Evolutionary conservation across 2,888 invertebrate genomes (phyloP).

Genomic region (Hypselothyrea guttata): DNA sequence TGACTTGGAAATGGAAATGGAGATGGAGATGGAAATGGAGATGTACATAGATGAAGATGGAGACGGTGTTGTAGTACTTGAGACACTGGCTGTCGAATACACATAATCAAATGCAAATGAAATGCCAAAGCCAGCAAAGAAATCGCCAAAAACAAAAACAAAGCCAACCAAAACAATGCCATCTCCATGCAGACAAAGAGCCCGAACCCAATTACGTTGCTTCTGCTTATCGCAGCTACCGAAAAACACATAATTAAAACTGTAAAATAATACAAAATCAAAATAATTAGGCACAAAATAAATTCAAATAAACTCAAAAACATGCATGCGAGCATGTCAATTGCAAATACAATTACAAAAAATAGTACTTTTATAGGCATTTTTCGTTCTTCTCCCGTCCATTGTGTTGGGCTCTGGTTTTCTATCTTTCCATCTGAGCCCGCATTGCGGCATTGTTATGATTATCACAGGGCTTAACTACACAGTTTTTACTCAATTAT

Average conservation of each 20-base stretch:
- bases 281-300: constrained; percentile 1
- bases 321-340: too few species aligned
- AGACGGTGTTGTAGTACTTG: neutral
- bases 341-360: too few species aligned
- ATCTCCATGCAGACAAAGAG: constrained; percentile 17
- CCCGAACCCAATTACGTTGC: constrained; percentile 20
- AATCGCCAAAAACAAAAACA: constrained; percentile 7
- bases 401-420: too few species aligned
- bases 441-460: too few species aligned
- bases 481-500: too few species aligned
- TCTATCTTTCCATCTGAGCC: too few species aligned
- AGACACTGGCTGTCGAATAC: constrained; percentile 10
- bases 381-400: too few species aligned
- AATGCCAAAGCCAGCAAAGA: constrained; percentile 48
- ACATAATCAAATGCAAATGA: constrained; percentile 63
- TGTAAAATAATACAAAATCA: constrained; percentile 9
- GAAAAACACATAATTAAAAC: constrained; percentile 44
- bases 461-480: too few species aligned
- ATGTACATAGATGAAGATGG: neutral
- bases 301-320: neutral
- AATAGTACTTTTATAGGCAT: too few species aligned
- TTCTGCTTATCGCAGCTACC: constrained; percentile 27
- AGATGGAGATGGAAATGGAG: neutral
- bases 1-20: neutral
- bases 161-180: constrained; percentile 22